Percentiles rank a stretch among this genome's conserved stretches.
These are phyloP conservation scores for Meloidogyne chitwoodi DNA, from an alignment of 1,140 invertebrate genomes.

Conservation along the genomic window DNA sequence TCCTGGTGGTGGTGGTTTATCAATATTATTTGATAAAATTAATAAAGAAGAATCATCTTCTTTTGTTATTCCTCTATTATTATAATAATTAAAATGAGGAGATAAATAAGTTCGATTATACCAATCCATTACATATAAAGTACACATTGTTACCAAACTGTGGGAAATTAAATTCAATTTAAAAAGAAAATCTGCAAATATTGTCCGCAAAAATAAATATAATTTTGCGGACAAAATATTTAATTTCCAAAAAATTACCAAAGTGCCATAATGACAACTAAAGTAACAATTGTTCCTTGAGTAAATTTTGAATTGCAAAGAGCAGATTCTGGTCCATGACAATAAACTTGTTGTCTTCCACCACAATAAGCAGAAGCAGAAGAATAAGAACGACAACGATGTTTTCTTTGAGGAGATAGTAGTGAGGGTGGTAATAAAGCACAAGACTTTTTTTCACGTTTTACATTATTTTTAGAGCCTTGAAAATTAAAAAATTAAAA, in stretches of 20 bases:
- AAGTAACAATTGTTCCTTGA: constrained; percentile 41
- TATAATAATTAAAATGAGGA: constrained; percentile 9
- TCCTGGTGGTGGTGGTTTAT: neutral
- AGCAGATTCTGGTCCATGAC: constrained; percentile 18
- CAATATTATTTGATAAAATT: neutral
- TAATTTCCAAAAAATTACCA: constrained; percentile 21
- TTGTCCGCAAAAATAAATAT: neutral
- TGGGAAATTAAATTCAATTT: neutral
- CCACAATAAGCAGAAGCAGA: constrained; percentile 27
- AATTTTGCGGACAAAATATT: neutral
- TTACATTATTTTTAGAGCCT: neutral
- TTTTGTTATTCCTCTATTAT: no score
- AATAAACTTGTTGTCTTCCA: constrained; percentile 11
- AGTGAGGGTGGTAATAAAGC: neutral
- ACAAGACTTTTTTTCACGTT: neutral
- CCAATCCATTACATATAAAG: constrained; percentile 49
- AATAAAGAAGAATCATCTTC: neutral
- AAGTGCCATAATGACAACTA: constrained; percentile 44
- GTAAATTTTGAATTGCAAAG: constrained; percentile 41
- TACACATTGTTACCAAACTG: constrained; percentile 41
- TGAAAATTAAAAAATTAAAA: neutral
- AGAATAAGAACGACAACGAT: constrained; percentile 26
- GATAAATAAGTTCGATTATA: constrained; percentile 55
- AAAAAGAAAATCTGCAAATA: neutral
- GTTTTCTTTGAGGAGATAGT: neutral